phyloP scores from a whole-genome alignment of 2,888 invertebrate genomes.

The Agrenia bidenticulata region DNA sequence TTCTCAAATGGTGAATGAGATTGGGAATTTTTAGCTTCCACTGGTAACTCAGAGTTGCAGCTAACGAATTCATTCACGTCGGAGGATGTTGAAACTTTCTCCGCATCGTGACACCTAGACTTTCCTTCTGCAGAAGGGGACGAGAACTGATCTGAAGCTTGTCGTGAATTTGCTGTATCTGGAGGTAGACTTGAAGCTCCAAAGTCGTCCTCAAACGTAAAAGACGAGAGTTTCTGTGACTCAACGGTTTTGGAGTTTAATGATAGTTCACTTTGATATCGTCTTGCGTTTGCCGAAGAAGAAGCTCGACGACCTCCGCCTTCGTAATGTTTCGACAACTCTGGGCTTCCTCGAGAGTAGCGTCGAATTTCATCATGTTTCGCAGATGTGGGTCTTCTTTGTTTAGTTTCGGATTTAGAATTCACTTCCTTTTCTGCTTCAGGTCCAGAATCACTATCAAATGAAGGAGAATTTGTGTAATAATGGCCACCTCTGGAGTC shows the following conservation, averaged over 20 bases:
- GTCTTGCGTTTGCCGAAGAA: constrained; percentile 9
- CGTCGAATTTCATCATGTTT: constrained; percentile 28
- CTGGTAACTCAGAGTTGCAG: constrained; percentile 8
- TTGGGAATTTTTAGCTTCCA: constrained; percentile 30
- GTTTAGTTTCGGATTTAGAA: background rate
- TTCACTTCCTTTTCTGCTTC: constrained; percentile 16
- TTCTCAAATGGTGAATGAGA: constrained; percentile 51
- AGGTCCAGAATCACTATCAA: constrained; percentile 50
- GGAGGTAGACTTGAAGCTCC: background rate
- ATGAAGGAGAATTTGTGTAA: constrained; percentile 49
- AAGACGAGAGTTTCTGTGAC: constrained; percentile 16
- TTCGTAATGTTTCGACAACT: constrained; percentile 25
- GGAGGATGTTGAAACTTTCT: too few relatives aligned
- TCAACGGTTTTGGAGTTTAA: constrained; percentile 5
- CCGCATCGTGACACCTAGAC: too few relatives aligned
- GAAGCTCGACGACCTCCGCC: constrained; percentile 20
- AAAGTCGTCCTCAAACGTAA: constrained; percentile 49
- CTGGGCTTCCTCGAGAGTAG: constrained; percentile 18
- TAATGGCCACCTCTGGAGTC: constrained; percentile 33
- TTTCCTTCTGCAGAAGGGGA: too few relatives aligned
- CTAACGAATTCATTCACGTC: constrained; percentile 19
- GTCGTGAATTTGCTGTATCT: background rate
- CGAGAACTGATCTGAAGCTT: too few relatives aligned
- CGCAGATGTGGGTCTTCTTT: constrained; percentile 19
- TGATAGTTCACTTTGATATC: constrained; percentile 29